phyloP scores from a whole-genome alignment of 2,888 invertebrate species.

The Griposia aprilina region DNA sequence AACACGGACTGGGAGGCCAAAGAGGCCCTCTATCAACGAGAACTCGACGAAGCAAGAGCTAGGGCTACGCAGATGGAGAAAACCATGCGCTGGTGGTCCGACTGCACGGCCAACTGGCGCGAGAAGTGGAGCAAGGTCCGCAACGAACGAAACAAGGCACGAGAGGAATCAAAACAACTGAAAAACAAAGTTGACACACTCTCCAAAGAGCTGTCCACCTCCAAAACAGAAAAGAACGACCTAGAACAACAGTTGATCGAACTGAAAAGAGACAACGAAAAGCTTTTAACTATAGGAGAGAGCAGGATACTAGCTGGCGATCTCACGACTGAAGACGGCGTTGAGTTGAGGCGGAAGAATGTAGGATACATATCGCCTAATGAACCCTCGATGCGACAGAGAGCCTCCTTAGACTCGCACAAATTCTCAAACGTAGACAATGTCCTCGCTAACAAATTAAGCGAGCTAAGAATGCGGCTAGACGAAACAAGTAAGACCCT shows the following conservation, averaged over 20 bases:
- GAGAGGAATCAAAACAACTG: constrained; percentile 96
- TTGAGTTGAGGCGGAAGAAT: constrained; percentile 84
- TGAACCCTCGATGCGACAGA: constrained; percentile 79
- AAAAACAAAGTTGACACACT: constrained; percentile 95
- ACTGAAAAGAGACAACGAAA: constrained; percentile 95
- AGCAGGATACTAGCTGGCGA: constrained; percentile 85
- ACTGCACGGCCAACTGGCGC: constrained; percentile 99
- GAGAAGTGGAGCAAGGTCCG: constrained; percentile 98
- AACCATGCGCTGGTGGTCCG: constrained; percentile 99
- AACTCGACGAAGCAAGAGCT: constrained; percentile 98
- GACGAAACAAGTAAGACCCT: constrained; percentile 85
- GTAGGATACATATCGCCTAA: constrained; percentile 78
- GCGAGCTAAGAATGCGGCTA: constrained; percentile 81
- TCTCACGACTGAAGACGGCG: constrained; percentile 83
- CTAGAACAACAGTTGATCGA: constrained; percentile 94
- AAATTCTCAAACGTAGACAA: constrained; percentile 87
- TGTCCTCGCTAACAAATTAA: constrained; percentile 83
- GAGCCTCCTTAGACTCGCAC: constrained; percentile 87
- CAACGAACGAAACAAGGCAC: constrained; percentile 97
- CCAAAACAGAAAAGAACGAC: constrained; percentile 95
- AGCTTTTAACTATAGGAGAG: constrained; percentile 91
- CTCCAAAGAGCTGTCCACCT: constrained; percentile 93
- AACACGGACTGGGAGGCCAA: constrained; percentile 95
- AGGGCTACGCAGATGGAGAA: constrained; percentile 99
- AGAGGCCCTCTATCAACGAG: constrained; percentile 93